phyloP scores from a whole-genome alignment of 2,888 invertebrate species.

The Palloptera scutellata region DNA sequence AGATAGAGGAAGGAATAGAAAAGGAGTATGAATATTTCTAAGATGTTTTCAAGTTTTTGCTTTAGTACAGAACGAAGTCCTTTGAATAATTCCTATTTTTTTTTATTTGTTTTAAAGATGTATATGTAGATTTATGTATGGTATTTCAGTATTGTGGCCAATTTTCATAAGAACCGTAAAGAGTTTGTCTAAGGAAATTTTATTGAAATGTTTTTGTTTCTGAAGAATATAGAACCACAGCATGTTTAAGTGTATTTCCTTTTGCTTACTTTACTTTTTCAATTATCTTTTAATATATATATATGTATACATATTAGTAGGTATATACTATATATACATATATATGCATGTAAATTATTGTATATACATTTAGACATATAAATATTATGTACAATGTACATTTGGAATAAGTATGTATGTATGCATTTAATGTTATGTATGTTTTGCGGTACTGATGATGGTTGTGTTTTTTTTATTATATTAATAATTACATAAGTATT shows the following conservation, averaged over 20 bases:
- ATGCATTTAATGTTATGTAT: background rate
- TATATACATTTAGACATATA: conserved; percentile 54
- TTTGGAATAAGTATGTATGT: background rate
- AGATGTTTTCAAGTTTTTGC: no score
- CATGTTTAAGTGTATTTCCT: background rate
- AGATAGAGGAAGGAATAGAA: no score
- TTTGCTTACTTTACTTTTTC: background rate
- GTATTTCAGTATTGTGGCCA: conserved; percentile 35
- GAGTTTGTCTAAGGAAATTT: conserved; percentile 10
- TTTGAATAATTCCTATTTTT: no score
- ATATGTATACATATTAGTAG: conserved; percentile 12
- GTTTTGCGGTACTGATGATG: background rate
- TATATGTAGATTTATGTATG: background rate
- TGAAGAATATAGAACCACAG: no score
- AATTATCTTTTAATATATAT: conserved; percentile 12
- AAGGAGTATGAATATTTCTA: no score
- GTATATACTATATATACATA: conserved; percentile 11
- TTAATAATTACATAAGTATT: no score
- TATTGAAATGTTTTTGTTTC: no score
- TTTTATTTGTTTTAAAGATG: no score
- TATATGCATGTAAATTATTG: conserved; percentile 52
- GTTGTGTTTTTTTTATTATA: background rate
- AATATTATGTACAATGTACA: conserved; percentile 32
- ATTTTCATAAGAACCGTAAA: conserved; percentile 47
- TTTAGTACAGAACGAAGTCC: no score